A percentile compares a stretch with the other conserved stretches of the same genome.
These are phyloP conservation scores for Epistrophella euchroma DNA, from an alignment of 2,888 invertebrate genomes.

Conservation along the genomic window DNA sequence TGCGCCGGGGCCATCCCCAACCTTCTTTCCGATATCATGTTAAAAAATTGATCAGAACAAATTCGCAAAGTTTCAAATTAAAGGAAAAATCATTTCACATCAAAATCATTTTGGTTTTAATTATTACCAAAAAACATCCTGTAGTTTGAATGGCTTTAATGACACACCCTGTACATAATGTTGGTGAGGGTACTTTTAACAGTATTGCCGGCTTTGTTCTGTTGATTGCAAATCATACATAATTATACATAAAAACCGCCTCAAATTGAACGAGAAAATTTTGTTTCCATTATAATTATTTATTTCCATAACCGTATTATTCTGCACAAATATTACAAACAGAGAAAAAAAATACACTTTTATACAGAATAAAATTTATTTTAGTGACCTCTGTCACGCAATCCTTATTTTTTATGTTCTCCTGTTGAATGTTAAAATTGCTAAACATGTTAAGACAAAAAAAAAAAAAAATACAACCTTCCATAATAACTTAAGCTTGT, in stretches of 20 bases:
- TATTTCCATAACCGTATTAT: conserved; percentile 16
- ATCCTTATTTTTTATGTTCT: conserved; percentile 40
- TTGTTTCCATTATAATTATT: conserved; percentile 8
- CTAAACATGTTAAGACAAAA: not conserved
- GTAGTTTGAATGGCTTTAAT: no score
- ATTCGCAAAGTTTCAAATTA: no score
- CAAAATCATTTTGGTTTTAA: no score
- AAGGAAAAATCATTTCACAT: no score
- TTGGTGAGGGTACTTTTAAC: not conserved
- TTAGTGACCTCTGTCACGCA: conserved; percentile 59
- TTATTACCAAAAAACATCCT: no score
- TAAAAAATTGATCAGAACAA: no score
- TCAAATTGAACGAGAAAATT: conserved; percentile 10
- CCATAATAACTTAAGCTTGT: not conserved
- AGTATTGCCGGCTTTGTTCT: not conserved
- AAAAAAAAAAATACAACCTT: not conserved
- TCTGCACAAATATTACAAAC: not conserved
- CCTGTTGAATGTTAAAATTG: conserved; percentile 58
- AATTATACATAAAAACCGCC: not conserved
- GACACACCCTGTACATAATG: no score
- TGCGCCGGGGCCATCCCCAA: no score
- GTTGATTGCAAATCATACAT: not conserved
- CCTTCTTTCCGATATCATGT: no score
- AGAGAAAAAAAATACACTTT: not conserved
- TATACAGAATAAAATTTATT: not conserved